Base-by-base conservation (phyloP, 2,888 invertebrate species). In the Drosophila anomalata region DNA sequence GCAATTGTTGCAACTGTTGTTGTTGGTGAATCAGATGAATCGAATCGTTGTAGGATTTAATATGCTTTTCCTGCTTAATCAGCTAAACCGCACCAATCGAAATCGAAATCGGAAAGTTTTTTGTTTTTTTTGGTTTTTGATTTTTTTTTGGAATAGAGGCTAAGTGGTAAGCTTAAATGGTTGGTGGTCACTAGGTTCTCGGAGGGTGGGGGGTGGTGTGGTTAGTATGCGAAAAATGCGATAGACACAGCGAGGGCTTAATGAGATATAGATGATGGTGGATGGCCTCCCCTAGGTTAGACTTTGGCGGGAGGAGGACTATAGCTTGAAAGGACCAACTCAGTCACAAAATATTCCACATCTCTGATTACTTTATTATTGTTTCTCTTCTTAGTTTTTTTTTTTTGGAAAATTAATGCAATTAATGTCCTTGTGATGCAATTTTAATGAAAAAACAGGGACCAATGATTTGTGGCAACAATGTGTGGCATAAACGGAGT, bases 21-120 rank as follows among this genome's bases (percentile, higher is more conserved):
- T 88, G 87, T 2, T 87, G 78, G 87, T 90, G 88, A 68, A 89
- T 91, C 76, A 91, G 63, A 92, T 92, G 90, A 68, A 92, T 93
- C 77, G 95, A 84, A 87, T 96, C 96, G 59, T 95, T 95, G 91
- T 96, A 96, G 82, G 95, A 94, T 93, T 96, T 96, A 79, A 95
- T 94, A 92, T 96, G 95, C 76, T 75, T 86, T 90, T 90, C 90
- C 88, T 90, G 90, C 79, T 90, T 90, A 77, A 90, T 89, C 89
- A 90, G 90, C 90, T 90, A 72, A 59, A 78, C 48, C 53, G 54
- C 52, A 48, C 55, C n/a, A 44, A 69, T 67, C 41, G 68, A 48
- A 56, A 65, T 65, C 48, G 53, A 57, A 57, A 66, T 66, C 67
- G 75, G 65, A 71, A 66, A 60, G 57, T 78, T 70, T 78, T 70